A percentile compares a stretch with the other conserved stretches of the same genome.
These are phyloP conservation scores for Acromyrmex charruanus DNA, from an alignment of 1,140 invertebrate species.

Conservation along the genomic window DNA sequence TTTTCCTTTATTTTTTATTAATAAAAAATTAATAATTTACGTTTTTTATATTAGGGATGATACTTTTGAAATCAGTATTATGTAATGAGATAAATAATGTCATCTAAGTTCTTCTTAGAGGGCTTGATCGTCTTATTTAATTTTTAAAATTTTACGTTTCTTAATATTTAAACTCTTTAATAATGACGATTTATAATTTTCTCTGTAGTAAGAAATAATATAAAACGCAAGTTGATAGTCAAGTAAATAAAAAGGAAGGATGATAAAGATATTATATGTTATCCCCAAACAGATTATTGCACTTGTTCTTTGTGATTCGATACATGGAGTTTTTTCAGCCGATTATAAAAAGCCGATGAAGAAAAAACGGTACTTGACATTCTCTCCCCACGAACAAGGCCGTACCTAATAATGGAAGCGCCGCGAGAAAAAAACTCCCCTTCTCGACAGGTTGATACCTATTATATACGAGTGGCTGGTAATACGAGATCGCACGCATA, in stretches of 20 bases:
- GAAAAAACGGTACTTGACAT: constrained; percentile 63
- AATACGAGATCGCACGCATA: constrained; percentile 66
- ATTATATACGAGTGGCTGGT: constrained; percentile 73
- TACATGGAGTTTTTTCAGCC: constrained; percentile 65
- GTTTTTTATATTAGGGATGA: too few relatives aligned
- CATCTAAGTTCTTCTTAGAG: background rate
- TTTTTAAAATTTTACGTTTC: background rate
- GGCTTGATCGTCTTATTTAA: background rate
- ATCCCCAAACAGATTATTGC: constrained; percentile 22
- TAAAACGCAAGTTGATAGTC: background rate
- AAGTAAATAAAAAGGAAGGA: background rate
- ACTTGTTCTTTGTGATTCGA: constrained; percentile 58
- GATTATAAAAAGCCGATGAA: constrained; percentile 62
- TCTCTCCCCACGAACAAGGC: constrained; percentile 22
- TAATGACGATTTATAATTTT: background rate
- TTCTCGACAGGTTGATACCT: constrained; percentile 77
- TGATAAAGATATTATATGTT: background rate
- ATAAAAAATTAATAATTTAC: too few relatives aligned
- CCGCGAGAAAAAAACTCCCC: constrained; percentile 76
- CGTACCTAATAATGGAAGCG: constrained; percentile 64
- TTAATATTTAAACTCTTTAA: background rate
- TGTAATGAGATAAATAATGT: background rate
- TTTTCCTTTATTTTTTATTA: too few relatives aligned
- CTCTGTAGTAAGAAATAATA: background rate
- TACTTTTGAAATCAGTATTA: too few relatives aligned